Evolutionary conservation across 2,888 invertebrate genomes (phyloP), one percentile per base, ranked within the genome.

Genomic region (Troilus luridus): DNA sequence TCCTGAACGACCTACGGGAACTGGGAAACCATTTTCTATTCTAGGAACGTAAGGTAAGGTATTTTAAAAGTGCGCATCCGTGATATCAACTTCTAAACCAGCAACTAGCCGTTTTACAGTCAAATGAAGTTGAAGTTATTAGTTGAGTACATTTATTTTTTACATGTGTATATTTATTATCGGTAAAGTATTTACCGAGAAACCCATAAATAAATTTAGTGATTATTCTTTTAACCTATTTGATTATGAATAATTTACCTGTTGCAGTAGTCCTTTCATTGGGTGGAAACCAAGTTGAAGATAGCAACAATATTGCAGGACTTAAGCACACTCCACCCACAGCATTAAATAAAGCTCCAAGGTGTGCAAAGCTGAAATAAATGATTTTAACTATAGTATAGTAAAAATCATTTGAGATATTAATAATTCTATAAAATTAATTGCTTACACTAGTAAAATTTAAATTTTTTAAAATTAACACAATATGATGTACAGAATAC

Each of bases 241-340:
- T 62, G 21, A 9, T 17, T 14, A 60, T 19, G 19, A 88, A 88
- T 12, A 72, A 89, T 17, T 58, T 93, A 94, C 94, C 94, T 77
- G 94, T 94, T n/a, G 94, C 94, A 21, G 94, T 95, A 21, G 94
- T 94, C 90, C 95, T 93, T 93, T 95, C 94, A 64, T 94, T 93
- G 8, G 94, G 93, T 12, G 95, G 94, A 92, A 95, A 95, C 94
- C 95, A 95, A 27, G 94, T 93, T 59, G 94, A 94, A 9, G 95
- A 94, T 3, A 95, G 91, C 10, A 94, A 92, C 10, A 94, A 93
- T 6, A 94, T 94, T 7, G 94, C 94, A n/a, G 94, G 94, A 92
- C 94, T 93, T 56, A 94, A 93, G 19, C 94, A 93, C 6, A 94
- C 94, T 10, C 94, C 94, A 19, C 94, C 94, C n/a, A 94, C 92